These are phyloP conservation scores for Numenius phaeopus DNA, from an alignment of 2,797 vertebrate genomes.

Conservation along the genomic window DNA sequence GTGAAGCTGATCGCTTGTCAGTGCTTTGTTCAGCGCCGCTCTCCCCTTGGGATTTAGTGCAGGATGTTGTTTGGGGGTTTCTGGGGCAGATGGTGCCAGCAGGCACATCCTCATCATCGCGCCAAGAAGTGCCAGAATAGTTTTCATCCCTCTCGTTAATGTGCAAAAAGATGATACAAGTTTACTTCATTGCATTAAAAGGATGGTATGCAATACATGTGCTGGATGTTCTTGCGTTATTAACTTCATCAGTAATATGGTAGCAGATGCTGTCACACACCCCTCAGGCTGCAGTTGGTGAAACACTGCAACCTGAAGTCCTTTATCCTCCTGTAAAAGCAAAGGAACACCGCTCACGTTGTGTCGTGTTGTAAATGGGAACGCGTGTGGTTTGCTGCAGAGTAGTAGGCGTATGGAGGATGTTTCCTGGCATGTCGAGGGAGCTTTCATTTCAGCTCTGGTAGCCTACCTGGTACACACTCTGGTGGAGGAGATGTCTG, in stretches of 20 bases:
- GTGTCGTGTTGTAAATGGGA: accelerated
- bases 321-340: background rate
- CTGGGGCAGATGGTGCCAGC: background rate
- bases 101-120: accelerated
- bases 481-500: background rate
- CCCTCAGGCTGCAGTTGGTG: background rate
- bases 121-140: background rate
- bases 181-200: background rate
- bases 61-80: background rate
- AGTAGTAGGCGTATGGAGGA: background rate
- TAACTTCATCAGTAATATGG: background rate
- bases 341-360: background rate
- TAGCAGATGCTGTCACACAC: background rate
- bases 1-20: background rate
- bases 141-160: background rate
- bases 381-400: background rate
- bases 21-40: background rate
- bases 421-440: background rate
- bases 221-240: background rate
- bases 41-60: background rate
- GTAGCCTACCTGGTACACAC: background rate
- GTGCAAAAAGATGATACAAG: background rate
- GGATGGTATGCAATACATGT: background rate
- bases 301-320: background rate
- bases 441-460: background rate